Percentiles rank a stretch among this genome's conserved stretches.
Conservation (phyloP, 1,140 invertebrate genomes). For the Aporrectodea caliginosa region DNA sequence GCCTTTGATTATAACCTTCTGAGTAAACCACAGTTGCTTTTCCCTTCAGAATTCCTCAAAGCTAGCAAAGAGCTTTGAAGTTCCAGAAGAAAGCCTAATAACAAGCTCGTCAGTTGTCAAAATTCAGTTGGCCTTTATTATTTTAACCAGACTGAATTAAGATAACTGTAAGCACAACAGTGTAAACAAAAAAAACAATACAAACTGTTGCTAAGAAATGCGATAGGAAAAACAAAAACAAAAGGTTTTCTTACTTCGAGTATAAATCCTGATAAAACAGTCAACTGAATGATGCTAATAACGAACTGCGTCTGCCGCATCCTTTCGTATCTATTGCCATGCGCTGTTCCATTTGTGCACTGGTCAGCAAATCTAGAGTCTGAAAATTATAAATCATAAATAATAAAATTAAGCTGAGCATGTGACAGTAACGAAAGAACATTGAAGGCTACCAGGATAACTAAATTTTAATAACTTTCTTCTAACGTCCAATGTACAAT, state of each 20-base stretch:
- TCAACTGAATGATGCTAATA: not conserved
- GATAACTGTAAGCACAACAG: not conserved
- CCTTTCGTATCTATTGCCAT: not conserved
- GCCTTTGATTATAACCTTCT: too few relatives aligned
- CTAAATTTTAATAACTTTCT: not conserved
- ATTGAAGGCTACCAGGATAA: not conserved
- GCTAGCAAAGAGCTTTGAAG: too few relatives aligned
- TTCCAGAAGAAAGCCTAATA: not conserved
- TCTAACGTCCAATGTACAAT: not conserved
- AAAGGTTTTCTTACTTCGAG: not conserved
- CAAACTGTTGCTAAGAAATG: not conserved
- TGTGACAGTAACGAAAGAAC: not conserved
- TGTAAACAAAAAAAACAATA: not conserved
- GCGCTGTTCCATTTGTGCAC: not conserved
- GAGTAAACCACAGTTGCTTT: too few relatives aligned
- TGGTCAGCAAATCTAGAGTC: not conserved
- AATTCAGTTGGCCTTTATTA: not conserved
- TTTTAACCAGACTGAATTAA: not conserved
- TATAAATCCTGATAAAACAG: not conserved
- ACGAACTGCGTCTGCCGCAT: not conserved
- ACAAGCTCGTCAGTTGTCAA: not conserved
- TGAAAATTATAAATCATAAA: not conserved
- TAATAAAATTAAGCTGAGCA: not conserved
- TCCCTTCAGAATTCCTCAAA: too few relatives aligned
- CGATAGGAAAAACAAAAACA: not conserved